A percentile compares a stretch with the other conserved stretches of the same genome.
phyloP scores from a whole-genome alignment of 2,888 invertebrate species.

The Volucella zonaria region DNA sequence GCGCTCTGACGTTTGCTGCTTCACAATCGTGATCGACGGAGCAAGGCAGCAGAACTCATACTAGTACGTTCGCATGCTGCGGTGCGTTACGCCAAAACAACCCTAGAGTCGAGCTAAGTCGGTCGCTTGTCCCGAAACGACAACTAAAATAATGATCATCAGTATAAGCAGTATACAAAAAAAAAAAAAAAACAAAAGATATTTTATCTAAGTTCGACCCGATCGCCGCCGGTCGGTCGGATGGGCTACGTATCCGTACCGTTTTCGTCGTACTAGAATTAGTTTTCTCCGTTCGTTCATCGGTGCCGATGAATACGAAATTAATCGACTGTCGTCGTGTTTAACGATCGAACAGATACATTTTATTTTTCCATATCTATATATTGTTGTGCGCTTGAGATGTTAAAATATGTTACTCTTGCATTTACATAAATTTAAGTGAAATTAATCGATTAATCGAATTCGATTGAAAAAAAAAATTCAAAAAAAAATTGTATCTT shows the following conservation, averaged over 20 bases:
- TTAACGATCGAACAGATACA: neutral
- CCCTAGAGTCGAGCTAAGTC: constrained; percentile 44
- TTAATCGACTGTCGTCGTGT: neutral
- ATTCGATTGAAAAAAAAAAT: neutral
- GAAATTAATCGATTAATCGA: constrained; percentile 33
- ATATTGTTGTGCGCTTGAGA: too few relatives aligned
- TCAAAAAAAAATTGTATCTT: constrained; percentile 16
- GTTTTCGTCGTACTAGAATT: constrained; percentile 9
- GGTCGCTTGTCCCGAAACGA: constrained; percentile 36
- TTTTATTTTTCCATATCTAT: neutral
- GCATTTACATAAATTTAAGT: constrained; percentile 23
- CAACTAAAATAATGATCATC: constrained; percentile 64
- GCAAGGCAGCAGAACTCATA: neutral
- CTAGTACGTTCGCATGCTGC: neutral
- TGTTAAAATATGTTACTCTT: neutral
- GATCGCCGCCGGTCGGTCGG: constrained; percentile 47
- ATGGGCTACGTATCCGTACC: constrained; percentile 33
- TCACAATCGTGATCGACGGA: neutral
- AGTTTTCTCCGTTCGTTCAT: constrained; percentile 28
- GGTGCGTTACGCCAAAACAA: constrained; percentile 40
- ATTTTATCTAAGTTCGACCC: constrained; percentile 58
- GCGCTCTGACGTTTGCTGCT: constrained; percentile 19
- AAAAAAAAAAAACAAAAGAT: constrained; percentile 25
- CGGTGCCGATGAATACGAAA: constrained; percentile 15
- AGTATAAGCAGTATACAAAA: constrained; percentile 20